Percentiles rank a stretch among this genome's conserved stretches.
phyloP scores from a whole-genome alignment of 2,888 invertebrate species.

The Brachyptera putata region DNA sequence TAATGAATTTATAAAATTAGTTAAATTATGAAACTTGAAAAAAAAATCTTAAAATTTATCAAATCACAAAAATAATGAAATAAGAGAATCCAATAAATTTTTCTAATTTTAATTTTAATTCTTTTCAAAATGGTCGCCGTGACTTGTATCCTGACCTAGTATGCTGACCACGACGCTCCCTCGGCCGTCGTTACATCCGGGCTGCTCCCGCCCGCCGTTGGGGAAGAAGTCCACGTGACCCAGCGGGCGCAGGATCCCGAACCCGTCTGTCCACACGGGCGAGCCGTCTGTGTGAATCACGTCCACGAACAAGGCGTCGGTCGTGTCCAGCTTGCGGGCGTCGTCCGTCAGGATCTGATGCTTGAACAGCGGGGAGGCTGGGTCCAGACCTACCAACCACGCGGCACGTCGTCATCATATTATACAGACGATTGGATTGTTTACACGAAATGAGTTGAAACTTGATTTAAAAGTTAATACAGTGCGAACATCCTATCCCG shows the following conservation, averaged over 20 bases:
- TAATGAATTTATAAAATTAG: background rate
- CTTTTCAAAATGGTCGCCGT: too few species aligned
- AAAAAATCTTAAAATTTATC: background rate
- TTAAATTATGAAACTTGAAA: background rate
- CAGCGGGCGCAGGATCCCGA: conserved; percentile 55
- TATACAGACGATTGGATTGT: too few species aligned
- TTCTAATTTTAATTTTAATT: too few species aligned
- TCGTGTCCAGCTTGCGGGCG: conserved; percentile 54
- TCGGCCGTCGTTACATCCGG: conserved; percentile 54
- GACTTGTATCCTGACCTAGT: conserved; percentile 50
- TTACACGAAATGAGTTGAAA: too few species aligned
- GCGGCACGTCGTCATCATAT: too few species aligned
- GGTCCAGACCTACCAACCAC: conserved; percentile 52
- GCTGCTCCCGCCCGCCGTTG: conserved; percentile 58
- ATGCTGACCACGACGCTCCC: conserved; percentile 55
- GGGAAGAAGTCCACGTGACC: conserved; percentile 59
- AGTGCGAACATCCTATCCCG: too few species aligned
- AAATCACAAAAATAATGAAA: background rate
- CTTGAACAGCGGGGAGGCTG: conserved; percentile 57
- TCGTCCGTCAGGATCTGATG: conserved; percentile 51
- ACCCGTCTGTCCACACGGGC: conserved; percentile 55
- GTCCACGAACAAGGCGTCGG: conserved; percentile 62
- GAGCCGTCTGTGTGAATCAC: conserved; percentile 65
- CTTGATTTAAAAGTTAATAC: too few species aligned
- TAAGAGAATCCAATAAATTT: background rate